Evolutionary conservation across 1,140 invertebrate genomes (phyloP), one percentile per base, ranked within the genome.

Genomic region (Drosophila willistoni): DNA sequence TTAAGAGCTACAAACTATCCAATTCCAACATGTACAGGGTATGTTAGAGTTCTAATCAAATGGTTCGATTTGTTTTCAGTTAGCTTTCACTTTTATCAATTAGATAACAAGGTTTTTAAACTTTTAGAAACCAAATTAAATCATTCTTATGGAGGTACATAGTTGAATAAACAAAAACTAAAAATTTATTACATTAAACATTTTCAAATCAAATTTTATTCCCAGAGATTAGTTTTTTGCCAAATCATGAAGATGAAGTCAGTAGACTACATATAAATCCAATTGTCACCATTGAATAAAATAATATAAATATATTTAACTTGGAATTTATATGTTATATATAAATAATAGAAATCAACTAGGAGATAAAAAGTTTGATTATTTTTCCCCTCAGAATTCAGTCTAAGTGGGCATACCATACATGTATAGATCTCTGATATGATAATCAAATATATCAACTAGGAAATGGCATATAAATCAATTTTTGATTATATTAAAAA

Each of bases 401-500:
- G 44, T 19, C 5, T 5, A 17, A 36, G 25, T 29, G 41, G 25
- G 2, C 25, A 22, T 19, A 19, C 19, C 1, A 19, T n/a, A 19
- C 19, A 29, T 1, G 13, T 44, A 63, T 47, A 63, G 33, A 47
- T 12, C 3, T 13, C 12, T 17, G 44, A 33, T 14, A 29, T 62
- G 55, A 62, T 62, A 62, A 47, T 29, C 22, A 47, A 62, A 14
- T 29, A 44, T 12, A 39, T 19, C n/a, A 14, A 17, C 33, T 47
- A 63, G 61, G 61, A 63, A 63, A 42, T 63, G 10, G 9, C 14
- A 17, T 17, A 47, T 47, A 63, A 47, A 33, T 63, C 10, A 63
- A 33, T 19, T 47, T 13, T 47, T 5, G 47, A 47, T 29, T 63
- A 33, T 13, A 44, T 36, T 7, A 9, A 62, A 1, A n/a, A 22